Conservation (phyloP, 2,888 invertebrate species). For the Junonia oenone region DNA sequence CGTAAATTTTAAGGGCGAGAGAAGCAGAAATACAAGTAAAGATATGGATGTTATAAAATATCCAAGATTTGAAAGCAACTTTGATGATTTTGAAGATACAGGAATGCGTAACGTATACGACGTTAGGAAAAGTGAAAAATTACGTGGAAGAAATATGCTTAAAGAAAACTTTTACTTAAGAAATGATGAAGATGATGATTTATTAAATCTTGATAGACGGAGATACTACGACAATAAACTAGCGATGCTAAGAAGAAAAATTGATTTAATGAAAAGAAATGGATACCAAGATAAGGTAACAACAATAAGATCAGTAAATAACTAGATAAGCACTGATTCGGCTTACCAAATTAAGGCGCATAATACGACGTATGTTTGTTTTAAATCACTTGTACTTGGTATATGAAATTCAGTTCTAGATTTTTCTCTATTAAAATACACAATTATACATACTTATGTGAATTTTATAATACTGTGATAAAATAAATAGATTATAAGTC, state of each 20-base stretch:
- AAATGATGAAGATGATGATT: conserved; percentile 30
- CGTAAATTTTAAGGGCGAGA: not conserved
- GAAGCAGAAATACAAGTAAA: not conserved
- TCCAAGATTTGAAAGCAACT: too few species aligned
- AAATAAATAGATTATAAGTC: too few species aligned
- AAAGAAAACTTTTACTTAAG: conserved; percentile 13
- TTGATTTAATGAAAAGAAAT: conserved; percentile 18
- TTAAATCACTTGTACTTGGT: too few species aligned
- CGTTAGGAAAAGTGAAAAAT: conserved; percentile 17
- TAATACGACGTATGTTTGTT: too few species aligned
- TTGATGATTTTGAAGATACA: not conserved
- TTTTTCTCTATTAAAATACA: too few species aligned
- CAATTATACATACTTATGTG: too few species aligned
- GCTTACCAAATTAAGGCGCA: too few species aligned
- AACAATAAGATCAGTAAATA: too few species aligned
- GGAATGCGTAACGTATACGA: not conserved
- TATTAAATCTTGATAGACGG: conserved; percentile 44
- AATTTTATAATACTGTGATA: too few species aligned
- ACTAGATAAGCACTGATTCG: too few species aligned
- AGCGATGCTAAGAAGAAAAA: conserved; percentile 42
- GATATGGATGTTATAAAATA: not conserved
- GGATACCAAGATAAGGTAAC: conserved; percentile 17
- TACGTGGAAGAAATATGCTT: too few species aligned
- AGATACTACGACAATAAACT: conserved; percentile 57
- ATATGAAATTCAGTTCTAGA: too few species aligned